phyloP scores from a whole-genome alignment of 2,797 vertebrate genomes.

The Scyliorhinus canicula region DNA sequence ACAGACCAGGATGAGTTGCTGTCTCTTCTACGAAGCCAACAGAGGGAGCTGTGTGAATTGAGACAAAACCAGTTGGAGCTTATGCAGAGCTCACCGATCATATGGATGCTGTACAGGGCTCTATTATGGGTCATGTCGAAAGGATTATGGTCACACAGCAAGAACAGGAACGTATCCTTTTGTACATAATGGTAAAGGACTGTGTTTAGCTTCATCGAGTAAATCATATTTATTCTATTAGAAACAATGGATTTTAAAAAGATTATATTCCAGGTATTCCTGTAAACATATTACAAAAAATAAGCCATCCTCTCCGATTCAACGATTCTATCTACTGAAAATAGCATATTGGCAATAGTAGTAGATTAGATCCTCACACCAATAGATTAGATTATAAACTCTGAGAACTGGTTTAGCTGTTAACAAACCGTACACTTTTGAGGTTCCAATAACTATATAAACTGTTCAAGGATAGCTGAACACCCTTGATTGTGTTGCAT shows the following conservation, averaged over 20 bases:
- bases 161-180: constrained; percentile 94
- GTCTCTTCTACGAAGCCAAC: constrained; percentile 77
- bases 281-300: not conserved
- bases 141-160: constrained; percentile 74
- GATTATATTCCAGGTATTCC: not conserved
- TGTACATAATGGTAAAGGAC: not conserved
- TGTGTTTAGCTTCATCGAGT: not conserved
- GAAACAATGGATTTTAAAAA: not conserved
- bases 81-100: constrained; percentile 67
- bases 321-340: not conserved
- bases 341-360: not conserved
- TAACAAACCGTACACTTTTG: not conserved
- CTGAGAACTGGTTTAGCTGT: not conserved
- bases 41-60: constrained; percentile 79
- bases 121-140: constrained; percentile 79
- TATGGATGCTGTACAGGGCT: constrained; percentile 73
- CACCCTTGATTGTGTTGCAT: not conserved
- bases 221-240: not conserved
- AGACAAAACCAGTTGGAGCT: constrained; percentile 78
- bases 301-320: not conserved
- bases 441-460: not conserved
- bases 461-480: not conserved
- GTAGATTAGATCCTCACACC: not conserved
- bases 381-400: not conserved
- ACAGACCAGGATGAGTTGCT: constrained; percentile 80